These are phyloP conservation scores for Campopleginae sp. DNA, from an alignment of 2,888 invertebrate genomes.

Conservation along the genomic window DNA sequence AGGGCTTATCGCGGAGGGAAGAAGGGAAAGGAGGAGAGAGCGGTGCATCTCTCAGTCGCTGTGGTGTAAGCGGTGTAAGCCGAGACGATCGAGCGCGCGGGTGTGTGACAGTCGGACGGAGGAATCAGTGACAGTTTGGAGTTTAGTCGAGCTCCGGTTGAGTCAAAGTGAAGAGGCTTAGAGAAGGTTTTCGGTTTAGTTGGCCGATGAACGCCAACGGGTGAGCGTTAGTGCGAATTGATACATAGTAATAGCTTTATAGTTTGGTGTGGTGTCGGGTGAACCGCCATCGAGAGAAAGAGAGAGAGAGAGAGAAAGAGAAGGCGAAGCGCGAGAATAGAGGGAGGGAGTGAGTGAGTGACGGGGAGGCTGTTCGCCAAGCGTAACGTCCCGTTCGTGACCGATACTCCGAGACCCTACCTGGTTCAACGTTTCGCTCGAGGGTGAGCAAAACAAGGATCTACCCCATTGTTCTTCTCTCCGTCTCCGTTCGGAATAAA, in stretches of 20 bases:
- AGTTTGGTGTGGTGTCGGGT: constrained; percentile 65
- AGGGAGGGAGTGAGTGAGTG: constrained; percentile 45
- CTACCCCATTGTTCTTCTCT: constrained; percentile 41
- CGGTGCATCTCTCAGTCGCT: constrained; percentile 20
- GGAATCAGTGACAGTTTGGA: constrained; percentile 44
- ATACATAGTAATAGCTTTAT: constrained; percentile 31
- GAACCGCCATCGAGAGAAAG: constrained; percentile 49
- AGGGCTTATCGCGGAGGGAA: constrained; percentile 9
- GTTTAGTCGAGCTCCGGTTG: constrained; percentile 12
- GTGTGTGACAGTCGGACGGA: constrained; percentile 35
- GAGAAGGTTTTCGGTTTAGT: constrained; percentile 40
- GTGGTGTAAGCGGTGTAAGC: constrained; percentile 14
- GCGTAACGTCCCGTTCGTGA: constrained; percentile 77
- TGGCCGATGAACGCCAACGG: constrained; percentile 43
- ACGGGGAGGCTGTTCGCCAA: constrained; percentile 80
- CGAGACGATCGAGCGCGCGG: constrained; percentile 12
- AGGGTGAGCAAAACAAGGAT: constrained; percentile 54
- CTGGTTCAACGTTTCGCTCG: constrained; percentile 72
- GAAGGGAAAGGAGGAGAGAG: constrained; percentile 13
- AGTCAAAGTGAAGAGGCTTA: constrained; percentile 17
- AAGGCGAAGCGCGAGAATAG: background rate
- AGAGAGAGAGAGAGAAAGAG: constrained; percentile 7
- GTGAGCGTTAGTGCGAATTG: constrained; percentile 32
- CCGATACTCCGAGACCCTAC: constrained; percentile 71
- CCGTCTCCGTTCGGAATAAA: constrained; percentile 8